Evolutionary conservation across 1,140 invertebrate genomes (phyloP).

Genomic region (Conus betulinus): DNA sequence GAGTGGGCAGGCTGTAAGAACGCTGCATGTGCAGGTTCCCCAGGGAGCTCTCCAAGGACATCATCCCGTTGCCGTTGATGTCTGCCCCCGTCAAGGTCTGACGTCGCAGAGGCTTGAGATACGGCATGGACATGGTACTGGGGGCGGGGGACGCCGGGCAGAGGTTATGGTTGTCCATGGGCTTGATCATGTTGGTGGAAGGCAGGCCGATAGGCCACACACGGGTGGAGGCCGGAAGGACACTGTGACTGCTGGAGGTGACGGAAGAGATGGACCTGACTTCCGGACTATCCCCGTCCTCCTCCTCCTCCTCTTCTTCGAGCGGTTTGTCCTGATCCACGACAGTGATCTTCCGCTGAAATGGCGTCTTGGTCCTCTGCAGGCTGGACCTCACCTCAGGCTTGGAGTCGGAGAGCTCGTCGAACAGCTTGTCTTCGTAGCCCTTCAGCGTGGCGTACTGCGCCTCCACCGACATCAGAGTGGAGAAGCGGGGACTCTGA

Average conservation of each 20-base stretch:
- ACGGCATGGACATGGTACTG: constrained; percentile 1
- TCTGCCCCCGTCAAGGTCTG: not conserved
- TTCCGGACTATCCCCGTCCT: not conserved
- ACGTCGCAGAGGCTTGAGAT: constrained; percentile 3
- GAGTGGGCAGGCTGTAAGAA: not conserved
- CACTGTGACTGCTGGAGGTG: not conserved
- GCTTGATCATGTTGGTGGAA: not conserved
- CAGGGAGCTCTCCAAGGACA: not conserved
- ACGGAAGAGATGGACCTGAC: not conserved
- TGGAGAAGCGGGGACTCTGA: constrained; percentile 61
- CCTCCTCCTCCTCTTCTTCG: not conserved
- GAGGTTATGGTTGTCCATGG: not conserved
- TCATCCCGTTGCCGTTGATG: not conserved
- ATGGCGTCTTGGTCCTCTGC: constrained; percentile 59
- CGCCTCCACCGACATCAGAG: constrained; percentile 65
- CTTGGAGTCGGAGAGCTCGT: constrained; percentile 47
- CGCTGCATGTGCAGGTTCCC: not conserved
- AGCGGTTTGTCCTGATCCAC: not conserved
- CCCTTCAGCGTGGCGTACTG: constrained; percentile 71
- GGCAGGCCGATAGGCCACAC: not conserved
- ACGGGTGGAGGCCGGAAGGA: not conserved
- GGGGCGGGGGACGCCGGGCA: not conserved
- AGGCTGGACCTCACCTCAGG: constrained; percentile 53
- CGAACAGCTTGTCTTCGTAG: constrained; percentile 67
- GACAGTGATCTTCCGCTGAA: not conserved